These are phyloP conservation scores for Nomada goodeniana DNA, from an alignment of 2,888 invertebrate species.

Conservation along the genomic window DNA sequence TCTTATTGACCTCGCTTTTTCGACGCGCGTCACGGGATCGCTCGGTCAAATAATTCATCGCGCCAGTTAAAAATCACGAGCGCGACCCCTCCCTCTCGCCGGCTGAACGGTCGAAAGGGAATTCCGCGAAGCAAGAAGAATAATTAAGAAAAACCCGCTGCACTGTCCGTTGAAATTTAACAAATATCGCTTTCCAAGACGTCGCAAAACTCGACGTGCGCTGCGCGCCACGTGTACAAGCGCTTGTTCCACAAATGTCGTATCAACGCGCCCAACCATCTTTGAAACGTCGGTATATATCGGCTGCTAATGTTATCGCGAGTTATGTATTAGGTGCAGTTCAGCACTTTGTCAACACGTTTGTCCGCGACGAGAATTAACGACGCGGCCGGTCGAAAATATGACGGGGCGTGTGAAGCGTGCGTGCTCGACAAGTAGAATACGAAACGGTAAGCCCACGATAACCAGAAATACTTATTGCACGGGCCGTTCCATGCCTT, in stretches of 20 bases:
- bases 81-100: background rate
- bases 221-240: no score
- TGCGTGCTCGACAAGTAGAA: conserved; percentile 45
- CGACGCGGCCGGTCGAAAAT: conserved; percentile 34
- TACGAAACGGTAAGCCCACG: conserved; percentile 40
- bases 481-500: conserved; percentile 52
- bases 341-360: conserved; percentile 51
- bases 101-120: background rate
- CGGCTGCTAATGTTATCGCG: conserved; percentile 21
- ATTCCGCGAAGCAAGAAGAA: no score
- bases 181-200: background rate
- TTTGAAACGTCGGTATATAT: conserved; percentile 27
- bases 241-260: conserved; percentile 19
- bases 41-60: background rate
- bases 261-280: conserved; percentile 18
- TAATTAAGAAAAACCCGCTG: no score
- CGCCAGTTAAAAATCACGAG: conserved; percentile 11
- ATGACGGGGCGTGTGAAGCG: conserved; percentile 54
- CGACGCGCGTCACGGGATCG: conserved; percentile 22
- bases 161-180: background rate
- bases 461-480: conserved; percentile 62
- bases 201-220: no score
- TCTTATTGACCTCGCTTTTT: conserved; percentile 24
- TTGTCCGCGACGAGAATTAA: conserved; percentile 27
- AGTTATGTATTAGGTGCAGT: conserved; percentile 38